phyloP scores from a whole-genome alignment of 2,113 vertebrate species.

The Paratilapia polleni region DNA sequence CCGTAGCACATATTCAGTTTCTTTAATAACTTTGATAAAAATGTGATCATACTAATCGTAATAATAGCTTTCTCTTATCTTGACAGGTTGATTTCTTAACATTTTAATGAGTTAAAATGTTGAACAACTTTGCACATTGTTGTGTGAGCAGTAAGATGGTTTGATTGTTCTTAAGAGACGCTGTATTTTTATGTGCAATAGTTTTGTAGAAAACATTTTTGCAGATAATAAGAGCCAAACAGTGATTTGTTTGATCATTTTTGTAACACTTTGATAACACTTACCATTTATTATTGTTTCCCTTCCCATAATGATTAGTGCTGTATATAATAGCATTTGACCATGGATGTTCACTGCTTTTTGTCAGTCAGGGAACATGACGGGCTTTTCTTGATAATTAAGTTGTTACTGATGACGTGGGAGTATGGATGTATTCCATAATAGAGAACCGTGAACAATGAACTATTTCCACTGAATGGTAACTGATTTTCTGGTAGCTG shows the following conservation, averaged over 20 bases:
- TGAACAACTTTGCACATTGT: slow-evolving; percentile 63
- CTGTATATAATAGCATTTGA: slow-evolving; percentile 25
- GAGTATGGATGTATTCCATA: background rate
- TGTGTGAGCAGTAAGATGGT: slow-evolving; percentile 37
- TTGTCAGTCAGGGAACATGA: slow-evolving; percentile 2
- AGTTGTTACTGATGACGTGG: slow-evolving; percentile 67
- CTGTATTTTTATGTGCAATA: slow-evolving; percentile 77
- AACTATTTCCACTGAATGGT: slow-evolving; percentile 54
- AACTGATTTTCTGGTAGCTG: slow-evolving; percentile 16
- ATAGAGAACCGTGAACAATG: background rate
- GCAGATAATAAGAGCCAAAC: slow-evolving; percentile 42
- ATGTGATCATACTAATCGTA: slow-evolving; percentile 22
- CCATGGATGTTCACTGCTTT: background rate
- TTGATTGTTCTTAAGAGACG: slow-evolving; percentile 65
- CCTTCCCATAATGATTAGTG: slow-evolving; percentile 17
- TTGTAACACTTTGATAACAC: slow-evolving; percentile 48
- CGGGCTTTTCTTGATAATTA: background rate
- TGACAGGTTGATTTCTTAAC: slow-evolving; percentile 41
- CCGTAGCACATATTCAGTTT: slow-evolving; percentile 33
- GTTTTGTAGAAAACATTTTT: slow-evolving; percentile 71
- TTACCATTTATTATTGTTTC: slow-evolving; percentile 37
- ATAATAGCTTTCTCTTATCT: slow-evolving; percentile 17
- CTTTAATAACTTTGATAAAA: slow-evolving; percentile 27
- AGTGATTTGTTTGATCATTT: slow-evolving; percentile 60
- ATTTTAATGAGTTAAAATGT: slow-evolving; percentile 32